phyloP scores from a whole-genome alignment of 2,888 invertebrate genomes.

The Nemotelus pantherinus region DNA sequence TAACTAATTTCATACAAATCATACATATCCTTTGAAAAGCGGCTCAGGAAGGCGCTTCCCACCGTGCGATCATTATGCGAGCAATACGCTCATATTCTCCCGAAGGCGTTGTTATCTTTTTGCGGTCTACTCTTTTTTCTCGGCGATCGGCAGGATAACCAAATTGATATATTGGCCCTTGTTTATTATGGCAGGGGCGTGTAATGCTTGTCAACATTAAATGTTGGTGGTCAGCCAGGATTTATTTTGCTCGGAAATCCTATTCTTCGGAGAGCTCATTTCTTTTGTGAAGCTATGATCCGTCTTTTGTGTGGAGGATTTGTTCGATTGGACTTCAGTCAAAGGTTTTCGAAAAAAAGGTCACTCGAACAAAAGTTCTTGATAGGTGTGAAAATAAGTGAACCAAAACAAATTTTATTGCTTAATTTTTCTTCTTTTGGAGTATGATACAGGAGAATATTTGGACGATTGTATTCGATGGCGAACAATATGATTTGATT shows the following conservation, averaged over 20 bases:
- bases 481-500: conserved; percentile 10
- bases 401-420: conserved; percentile 65
- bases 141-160: conserved; percentile 23
- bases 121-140: conserved; percentile 14
- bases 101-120: conserved; percentile 32
- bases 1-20: conserved; percentile 49
- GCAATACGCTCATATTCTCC: conserved; percentile 3
- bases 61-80: conserved; percentile 9
- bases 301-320: conserved; percentile 9
- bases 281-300: conserved; percentile 7
- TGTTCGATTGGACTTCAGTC: neutral
- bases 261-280: neutral
- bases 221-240: conserved; percentile 62
- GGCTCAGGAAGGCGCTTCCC: conserved; percentile 36
- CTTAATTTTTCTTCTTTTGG: conserved; percentile 60
- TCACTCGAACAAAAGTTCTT: conserved; percentile 7
- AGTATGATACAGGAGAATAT: neutral
- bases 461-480: neutral
- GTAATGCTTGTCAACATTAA: conserved; percentile 65
- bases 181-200: conserved; percentile 64
- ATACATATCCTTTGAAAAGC: conserved; percentile 38
- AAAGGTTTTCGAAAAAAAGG: neutral
- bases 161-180: conserved; percentile 56
- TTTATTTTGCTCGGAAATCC: conserved; percentile 26
- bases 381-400: conserved; percentile 59